Base-by-base conservation (phyloP, 2,797 vertebrate species). In the Chaunax sp. region DNA sequence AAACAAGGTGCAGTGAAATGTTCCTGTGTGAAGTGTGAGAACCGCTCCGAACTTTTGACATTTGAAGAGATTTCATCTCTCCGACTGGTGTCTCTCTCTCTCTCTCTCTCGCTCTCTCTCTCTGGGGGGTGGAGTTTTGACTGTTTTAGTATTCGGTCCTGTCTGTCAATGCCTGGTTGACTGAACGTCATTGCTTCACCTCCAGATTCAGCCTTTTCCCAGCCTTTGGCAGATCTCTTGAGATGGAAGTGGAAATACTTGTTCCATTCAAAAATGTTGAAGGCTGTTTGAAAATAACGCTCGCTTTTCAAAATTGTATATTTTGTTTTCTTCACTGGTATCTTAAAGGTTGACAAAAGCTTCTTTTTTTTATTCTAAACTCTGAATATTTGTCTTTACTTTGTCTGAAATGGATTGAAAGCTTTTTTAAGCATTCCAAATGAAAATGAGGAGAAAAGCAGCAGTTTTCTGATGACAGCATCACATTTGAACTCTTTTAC, bases 221-320 rank as follows among this genome's bases (percentile, higher is more conserved):
- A 14, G 43, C 11, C 33, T 35, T 11, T 35, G 33, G 33, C 33
- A 35, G 9, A 35, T 35, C 33, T 35, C 33, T 35, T 11, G 46
- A 51, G 22, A 19, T 71, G 25, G 40, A 68, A n/a, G 19, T 52
- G 66, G 52, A 85, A 64, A 59, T 43, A 40, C 9, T 35, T 35
- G 33, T 11, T 35, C 26, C 20, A n/a, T 60, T 52, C 41, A 45
- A 56, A 68, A 28, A 50, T 8, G 3, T 25, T 14, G 68, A 64
- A 30, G 51, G 45, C 49, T 45, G 33, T 35, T 35, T 35, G 33
- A 35, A 35, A 35, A 11, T 11, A 35, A 35, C 33, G 1, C 33
- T 35, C 33, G 12, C n/a, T n/a, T n/a, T n/a, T n/a, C n/a, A n/a
- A n/a, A n/a, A n/a, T n/a, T n/a, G n/a, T n/a, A n/a, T n/a, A n/a